A percentile compares a stretch with the other conserved stretches of the same genome.
phyloP scores from a whole-genome alignment of 2,113 vertebrate genomes.

The Pyxicephalus adspersus region DNA sequence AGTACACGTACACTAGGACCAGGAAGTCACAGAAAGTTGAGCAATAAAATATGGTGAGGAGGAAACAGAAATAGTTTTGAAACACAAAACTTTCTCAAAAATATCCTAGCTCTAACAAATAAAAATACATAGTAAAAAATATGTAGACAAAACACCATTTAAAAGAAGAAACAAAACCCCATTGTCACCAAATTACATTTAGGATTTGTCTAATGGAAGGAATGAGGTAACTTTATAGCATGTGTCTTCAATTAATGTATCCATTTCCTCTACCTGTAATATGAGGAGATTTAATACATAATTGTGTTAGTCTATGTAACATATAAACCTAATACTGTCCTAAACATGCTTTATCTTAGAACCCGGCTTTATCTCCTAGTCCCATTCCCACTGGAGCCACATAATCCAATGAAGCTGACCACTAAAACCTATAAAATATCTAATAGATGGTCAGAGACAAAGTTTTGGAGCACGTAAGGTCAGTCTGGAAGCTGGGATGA shows the following conservation, averaged over 20 bases:
- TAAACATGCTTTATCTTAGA: neutral
- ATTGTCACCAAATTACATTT: slow-evolving; percentile 7
- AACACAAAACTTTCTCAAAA: neutral
- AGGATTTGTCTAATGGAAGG: neutral
- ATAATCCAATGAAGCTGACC: neutral
- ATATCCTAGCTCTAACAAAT: neutral
- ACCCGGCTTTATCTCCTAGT: neutral
- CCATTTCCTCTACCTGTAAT: slow-evolving; percentile 20
- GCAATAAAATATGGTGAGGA: too few species aligned
- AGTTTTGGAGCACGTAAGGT: too few species aligned
- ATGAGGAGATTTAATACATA: neutral
- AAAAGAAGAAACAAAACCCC: neutral
- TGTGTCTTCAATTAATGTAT: neutral
- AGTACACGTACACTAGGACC: too few species aligned
- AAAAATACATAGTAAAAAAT: neutral
- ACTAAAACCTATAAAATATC: too few species aligned
- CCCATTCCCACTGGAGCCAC: neutral
- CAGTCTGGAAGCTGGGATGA: too few species aligned
- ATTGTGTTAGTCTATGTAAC: neutral
- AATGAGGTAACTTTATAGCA: neutral
- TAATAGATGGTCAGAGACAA: too few species aligned
- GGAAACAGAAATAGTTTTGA: neutral
- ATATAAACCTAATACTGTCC: neutral
- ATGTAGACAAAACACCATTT: neutral
- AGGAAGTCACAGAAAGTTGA: too few species aligned